These are phyloP conservation scores for Portevinia maculata DNA, from an alignment of 2,888 invertebrate genomes.

Conservation along the genomic window DNA sequence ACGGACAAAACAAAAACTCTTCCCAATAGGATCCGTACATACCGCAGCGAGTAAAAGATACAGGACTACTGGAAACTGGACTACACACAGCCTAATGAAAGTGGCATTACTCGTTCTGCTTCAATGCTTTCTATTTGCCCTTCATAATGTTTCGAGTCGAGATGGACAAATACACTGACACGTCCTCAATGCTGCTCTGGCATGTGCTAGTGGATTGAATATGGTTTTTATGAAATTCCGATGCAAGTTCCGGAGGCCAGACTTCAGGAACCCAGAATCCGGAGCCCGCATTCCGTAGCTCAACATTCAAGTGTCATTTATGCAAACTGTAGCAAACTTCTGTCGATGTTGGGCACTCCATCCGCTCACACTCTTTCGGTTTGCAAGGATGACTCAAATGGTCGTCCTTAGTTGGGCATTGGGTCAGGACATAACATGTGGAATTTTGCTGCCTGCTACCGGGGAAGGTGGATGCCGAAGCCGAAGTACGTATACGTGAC, in stretches of 20 bases:
- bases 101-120: conserved; percentile 39
- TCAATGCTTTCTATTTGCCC: conserved; percentile 71
- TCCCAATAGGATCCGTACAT: conserved; percentile 52
- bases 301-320: conserved; percentile 70
- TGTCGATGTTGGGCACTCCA: neutral
- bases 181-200: conserved; percentile 23
- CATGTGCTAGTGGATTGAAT: conserved; percentile 64
- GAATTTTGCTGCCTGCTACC: conserved; percentile 33
- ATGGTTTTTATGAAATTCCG: conserved; percentile 66
- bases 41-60: neutral
- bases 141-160: conserved; percentile 72
- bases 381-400: conserved; percentile 61
- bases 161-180: conserved; percentile 66
- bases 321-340: conserved; percentile 63
- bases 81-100: neutral
- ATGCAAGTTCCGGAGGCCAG: conserved; percentile 53
- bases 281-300: neutral
- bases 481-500: conserved; percentile 51
- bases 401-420: conserved; percentile 70
- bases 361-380: conserved; percentile 26
- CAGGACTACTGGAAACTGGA: neutral
- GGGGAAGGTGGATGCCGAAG: conserved; percentile 1
- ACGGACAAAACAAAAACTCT: conserved; percentile 61
- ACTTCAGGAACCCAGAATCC: conserved; percentile 1
- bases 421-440: conserved; percentile 67